Percentiles rank a stretch among this genome's conserved stretches.
phyloP scores from a whole-genome alignment of 2,797 vertebrate species.

The Catostomus latipinnis region DNA sequence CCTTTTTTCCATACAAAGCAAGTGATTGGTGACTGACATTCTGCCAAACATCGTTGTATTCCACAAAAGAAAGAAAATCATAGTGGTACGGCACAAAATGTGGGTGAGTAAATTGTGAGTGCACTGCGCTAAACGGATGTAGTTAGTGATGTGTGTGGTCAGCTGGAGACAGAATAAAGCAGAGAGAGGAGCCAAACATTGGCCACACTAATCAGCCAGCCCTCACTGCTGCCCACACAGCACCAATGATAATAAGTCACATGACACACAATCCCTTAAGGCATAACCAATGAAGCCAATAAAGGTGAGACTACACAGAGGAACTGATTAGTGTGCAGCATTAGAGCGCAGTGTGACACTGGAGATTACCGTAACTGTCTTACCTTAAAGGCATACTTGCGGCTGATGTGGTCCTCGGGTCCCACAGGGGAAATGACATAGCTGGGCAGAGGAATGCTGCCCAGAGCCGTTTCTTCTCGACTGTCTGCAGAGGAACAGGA shows the following conservation, averaged over 20 bases:
- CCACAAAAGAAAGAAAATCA: no score
- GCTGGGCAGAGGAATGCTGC: conserved; percentile 95
- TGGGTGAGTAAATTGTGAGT: neutral
- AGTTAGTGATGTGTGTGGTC: conserved; percentile 3
- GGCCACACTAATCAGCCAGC: conserved; percentile 21
- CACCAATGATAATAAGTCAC: neutral
- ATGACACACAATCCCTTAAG: conserved; percentile 19
- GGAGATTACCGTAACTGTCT: conserved; percentile 43
- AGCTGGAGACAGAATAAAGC: neutral
- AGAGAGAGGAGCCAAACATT: neutral
- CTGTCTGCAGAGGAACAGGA: conserved; percentile 84
- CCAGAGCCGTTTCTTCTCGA: conserved; percentile 93
- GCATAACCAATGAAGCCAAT: neutral
- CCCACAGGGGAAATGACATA: conserved; percentile 91
- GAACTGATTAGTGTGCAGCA: neutral
- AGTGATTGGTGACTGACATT: no score
- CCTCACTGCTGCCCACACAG: conserved; percentile 9
- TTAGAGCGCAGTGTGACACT: neutral
- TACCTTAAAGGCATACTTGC: conserved; percentile 99
- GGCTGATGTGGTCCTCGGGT: conserved; percentile 93
- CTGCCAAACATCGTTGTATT: no score
- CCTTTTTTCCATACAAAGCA: no score
- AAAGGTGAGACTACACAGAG: conserved; percentile 6
- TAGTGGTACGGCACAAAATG: no score
- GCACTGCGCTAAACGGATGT: neutral